Base-by-base conservation (phyloP, 2,797 vertebrate species). In the Antennarius maculatus region DNA sequence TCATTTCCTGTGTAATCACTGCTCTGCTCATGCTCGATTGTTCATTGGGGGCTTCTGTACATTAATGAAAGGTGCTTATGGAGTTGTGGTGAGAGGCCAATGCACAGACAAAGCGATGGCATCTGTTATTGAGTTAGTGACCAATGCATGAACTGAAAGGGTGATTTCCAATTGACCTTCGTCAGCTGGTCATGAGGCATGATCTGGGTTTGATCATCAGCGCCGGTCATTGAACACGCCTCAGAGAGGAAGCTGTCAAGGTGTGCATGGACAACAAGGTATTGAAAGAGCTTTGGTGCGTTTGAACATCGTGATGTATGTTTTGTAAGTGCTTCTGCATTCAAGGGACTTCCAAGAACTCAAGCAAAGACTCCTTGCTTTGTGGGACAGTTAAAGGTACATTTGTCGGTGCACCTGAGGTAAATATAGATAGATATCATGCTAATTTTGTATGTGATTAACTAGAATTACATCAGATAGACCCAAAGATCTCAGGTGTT, bases 1-100 rank as follows among this genome's bases (percentile, higher is more conserved):
- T 82, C 34, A 77, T 77, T 84, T 88, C 76, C 79, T 58, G 76
- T 37, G 69, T 80, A 78, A 77, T 83, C 60, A 56, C 17, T 37
- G 57, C 37, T 4, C 3, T 2, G 18, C 59, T 79, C 61, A 27
- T 49, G 62, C 65, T 69, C 3, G 13, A 69, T 53, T 12, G 54
- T 69, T 54, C 28, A 41, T 73, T 8, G 23, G 70, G n/a, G 58
- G 60, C 60, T 53, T 27, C 59, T 52, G 18, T 49, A 56, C 47
- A 59, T n/a, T 70, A 67, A 83, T 70, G 45, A 83, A 72, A 79
- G 57, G 54, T 16, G 66, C 74, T 75, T 31, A 69, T 71, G 80
- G 55, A 79, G 76, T 63, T 39, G 10, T 57, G 56, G 41, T 51
- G 71, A 73, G 63, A 76, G 59, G 54, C 34, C 54, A 58, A 67